Conservation (phyloP, 1,140 invertebrate genomes). For the Zaprionus ornatus region DNA sequence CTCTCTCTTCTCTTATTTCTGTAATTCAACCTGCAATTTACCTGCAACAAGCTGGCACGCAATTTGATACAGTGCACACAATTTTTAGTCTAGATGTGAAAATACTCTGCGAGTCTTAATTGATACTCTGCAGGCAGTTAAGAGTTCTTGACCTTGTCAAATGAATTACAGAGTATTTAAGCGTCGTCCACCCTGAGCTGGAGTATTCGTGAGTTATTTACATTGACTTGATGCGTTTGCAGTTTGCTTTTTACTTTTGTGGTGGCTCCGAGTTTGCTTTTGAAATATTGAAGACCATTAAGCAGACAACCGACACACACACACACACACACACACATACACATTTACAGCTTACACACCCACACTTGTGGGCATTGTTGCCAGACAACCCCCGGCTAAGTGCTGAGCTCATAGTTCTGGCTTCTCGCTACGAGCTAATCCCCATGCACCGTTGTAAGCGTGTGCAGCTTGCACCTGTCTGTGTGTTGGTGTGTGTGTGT, state of each 20-base stretch:
- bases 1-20: background rate
- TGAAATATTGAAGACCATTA: constrained; percentile 74
- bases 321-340: background rate
- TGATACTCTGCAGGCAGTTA: background rate
- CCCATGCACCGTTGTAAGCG: constrained; percentile 30
- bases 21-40: constrained; percentile 23
- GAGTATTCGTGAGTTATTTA: constrained; percentile 5
- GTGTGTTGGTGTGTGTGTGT: constrained; percentile 33
- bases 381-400: constrained; percentile 22
- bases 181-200: constrained; percentile 3
- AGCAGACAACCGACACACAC: constrained; percentile 46
- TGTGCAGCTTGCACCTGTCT: constrained; percentile 43
- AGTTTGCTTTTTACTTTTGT: constrained; percentile 50
- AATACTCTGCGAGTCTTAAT: background rate
- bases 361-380: constrained; percentile 61
- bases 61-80: background rate
- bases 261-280: constrained; percentile 55
- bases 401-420: constrained; percentile 32
- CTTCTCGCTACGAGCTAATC: constrained; percentile 6
- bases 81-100: background rate
- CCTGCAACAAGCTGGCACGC: background rate
- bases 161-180: constrained; percentile 24
- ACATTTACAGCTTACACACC: constrained; percentile 20
- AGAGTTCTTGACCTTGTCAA: background rate
- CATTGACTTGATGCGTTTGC: constrained; percentile 38